phyloP scores from a whole-genome alignment of 2,113 vertebrate genomes.

The Stomatorhinus ivindoensis region DNA sequence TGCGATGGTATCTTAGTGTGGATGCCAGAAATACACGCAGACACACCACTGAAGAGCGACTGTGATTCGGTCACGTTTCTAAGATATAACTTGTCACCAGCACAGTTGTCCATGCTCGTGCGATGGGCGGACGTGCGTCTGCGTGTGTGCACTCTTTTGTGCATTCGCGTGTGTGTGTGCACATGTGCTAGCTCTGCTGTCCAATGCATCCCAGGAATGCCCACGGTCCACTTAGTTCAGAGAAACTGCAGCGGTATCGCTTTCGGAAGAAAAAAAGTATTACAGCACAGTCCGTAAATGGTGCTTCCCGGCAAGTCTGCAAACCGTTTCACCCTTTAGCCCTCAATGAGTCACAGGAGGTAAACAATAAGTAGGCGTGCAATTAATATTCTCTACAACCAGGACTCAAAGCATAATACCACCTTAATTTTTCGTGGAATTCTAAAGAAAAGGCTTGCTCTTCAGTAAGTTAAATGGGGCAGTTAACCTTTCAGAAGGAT shows the following conservation, averaged over 20 bases:
- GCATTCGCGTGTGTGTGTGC: conserved; percentile 11
- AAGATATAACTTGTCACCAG: not conserved
- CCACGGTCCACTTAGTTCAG: conserved; percentile 53
- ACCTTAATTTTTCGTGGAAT: conserved; percentile 21
- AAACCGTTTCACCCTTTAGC: conserved; percentile 25
- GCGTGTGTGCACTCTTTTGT: not conserved
- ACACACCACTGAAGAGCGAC: not conserved
- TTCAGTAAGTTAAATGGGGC: conserved; percentile 34
- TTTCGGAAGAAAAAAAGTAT: conserved; percentile 37
- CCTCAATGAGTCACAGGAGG: not conserved
- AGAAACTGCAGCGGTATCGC: conserved; percentile 58
- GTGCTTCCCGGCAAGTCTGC: conserved; percentile 39
- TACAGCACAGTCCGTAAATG: conserved; percentile 25
- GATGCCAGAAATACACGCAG: not conserved
- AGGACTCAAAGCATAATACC: not conserved
- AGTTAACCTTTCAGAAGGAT: conserved; percentile 31
- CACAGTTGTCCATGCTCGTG: not conserved
- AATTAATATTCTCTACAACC: not conserved
- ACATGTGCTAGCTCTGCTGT: conserved; percentile 23
- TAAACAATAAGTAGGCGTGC: conserved; percentile 1
- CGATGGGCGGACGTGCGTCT: not conserved
- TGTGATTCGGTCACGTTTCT: not conserved
- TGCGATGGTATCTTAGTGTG: not conserved
- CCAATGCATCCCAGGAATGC: conserved; percentile 56
- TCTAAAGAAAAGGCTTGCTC: conserved; percentile 22